Base-by-base conservation (phyloP, 2,797 vertebrate genomes). In the Anabacerthia variegaticeps region DNA sequence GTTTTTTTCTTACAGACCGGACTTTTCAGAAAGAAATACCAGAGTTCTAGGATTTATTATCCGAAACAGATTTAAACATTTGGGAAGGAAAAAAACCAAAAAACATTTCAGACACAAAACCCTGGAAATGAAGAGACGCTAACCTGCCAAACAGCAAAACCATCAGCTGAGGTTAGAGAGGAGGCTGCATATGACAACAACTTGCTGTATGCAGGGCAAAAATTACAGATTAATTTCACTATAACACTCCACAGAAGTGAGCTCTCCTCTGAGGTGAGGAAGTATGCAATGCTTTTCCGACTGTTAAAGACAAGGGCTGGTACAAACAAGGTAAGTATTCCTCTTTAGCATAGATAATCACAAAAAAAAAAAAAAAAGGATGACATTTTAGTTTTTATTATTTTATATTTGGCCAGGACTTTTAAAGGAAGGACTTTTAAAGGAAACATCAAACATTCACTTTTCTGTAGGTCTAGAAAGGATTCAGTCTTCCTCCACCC, bases 361-460 rank as follows among this genome's bases (percentile, higher is more conserved):
- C 96, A 61, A 87, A 95, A 94, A 84, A 97, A 95, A 84, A 97
- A 95, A 94, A 84, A 97, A 95, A 96, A 96, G 6, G 54, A 96
- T 91, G 87, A 97, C 96, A 97, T 97, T 92, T 96, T 96, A 86
- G 71, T 72, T 97, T 98, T 98, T 98, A 98, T 98, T 98, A 97
- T 97, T 98, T 97, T 96, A 85, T 97, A 97, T 98, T 98, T 97
- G 98, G 97, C 97, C 97, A 97, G 97, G 96, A 96, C 92, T 97
- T 97, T 95, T 94, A 97, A 97, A 91, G 88, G 95, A 93, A 95
- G 93, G 95, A 95, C 91, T 97, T 95, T 79, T 87, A 96, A 96
- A 97, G 95, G 95, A 97, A 95, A 97, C 93, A 97, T 95, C 87
- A 95, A 97, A 96, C 96, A 97, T 97, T 97, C 94, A 96, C 94